Evolutionary conservation across 2,888 invertebrate species (phyloP), one percentile per base, ranked within the genome.

Genomic region (Nowickia ferox): DNA sequence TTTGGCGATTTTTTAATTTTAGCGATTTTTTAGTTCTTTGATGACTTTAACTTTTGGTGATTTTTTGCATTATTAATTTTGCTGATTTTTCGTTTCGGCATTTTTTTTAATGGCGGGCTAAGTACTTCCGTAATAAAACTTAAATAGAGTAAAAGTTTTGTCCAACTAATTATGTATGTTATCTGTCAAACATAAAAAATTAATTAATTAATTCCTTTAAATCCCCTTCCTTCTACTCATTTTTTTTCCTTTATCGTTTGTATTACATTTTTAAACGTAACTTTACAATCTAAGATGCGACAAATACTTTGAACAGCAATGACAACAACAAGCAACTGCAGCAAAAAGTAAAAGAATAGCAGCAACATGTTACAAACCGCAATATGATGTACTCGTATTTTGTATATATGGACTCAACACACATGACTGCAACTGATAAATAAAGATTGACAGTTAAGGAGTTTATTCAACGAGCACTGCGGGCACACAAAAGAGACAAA

Each of bases 391-490:
- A 6, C 1, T 30, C 0, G 30, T 59, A n/a, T n/a, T n/a, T n/a
- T n/a, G n/a, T n/a, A n/a, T n/a, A 40, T 75, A 55, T 68, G 59
- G 53, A 75, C 69, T 61, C 69, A 53, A 42, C 61, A 38, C 71
- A 42, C 59, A 78, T 74, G 61, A 72, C 72, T 69, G 82, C 71
- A 80, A 76, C 80, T 79, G 76, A 79, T 83, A 83, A 86, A 86
- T 83, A 86, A 83, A 86, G 86, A 86, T 86, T 83, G 86, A 83
- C 83, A 86, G 79, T 61, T 17, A 77, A 78, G 72, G 76, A 77
- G 76, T 77, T 77, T 78, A 10, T 53, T 59, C 57, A 63, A 65
- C 46, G 22, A 81, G 53, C 61, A 59, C 63, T 79, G 77, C 84
- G 74, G 68, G 76, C 82, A 77, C 11, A 61, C 59, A 72, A 74